These are phyloP conservation scores for Myrmecobius fasciatus DNA, from an alignment of 2,113 vertebrate genomes.

Conservation along the genomic window DNA sequence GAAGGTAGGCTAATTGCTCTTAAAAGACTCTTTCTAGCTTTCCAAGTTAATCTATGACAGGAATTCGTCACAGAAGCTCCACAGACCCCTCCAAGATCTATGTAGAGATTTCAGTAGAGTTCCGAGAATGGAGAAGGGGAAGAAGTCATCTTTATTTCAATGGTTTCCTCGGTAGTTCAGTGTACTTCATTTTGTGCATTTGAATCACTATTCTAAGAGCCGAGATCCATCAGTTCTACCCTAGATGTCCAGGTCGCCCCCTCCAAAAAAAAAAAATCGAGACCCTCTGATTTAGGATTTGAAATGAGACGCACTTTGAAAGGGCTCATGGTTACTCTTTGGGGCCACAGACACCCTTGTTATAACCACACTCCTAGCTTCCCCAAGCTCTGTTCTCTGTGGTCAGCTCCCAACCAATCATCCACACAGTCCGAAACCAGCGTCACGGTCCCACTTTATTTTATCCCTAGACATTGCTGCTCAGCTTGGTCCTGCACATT, in stretches of 20 bases:
- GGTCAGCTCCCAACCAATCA: not conserved
- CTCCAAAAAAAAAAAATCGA: not conserved
- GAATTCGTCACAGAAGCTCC: not conserved
- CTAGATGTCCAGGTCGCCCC: not conserved
- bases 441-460: conserved; percentile 53
- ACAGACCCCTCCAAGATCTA: no score
- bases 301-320: conserved; percentile 14
- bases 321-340: not conserved
- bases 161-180: not conserved
- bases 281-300: not conserved
- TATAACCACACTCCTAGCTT: not conserved
- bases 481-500: conserved; percentile 29
- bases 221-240: not conserved
- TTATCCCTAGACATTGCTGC: conserved; percentile 32
- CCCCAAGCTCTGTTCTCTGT: no score
- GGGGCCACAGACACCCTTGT: no score
- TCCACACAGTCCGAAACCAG: no score
- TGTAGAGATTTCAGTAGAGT: not conserved
- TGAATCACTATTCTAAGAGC: not conserved
- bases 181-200: not conserved
- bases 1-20: no score
- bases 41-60: no score
- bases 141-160: not conserved
- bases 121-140: not conserved
- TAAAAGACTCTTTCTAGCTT: no score